A percentile compares a stretch with the other conserved stretches of the same genome.
These are phyloP conservation scores for Heliocidaris tuberculata DNA, from an alignment of 35 echinoderm and acorn worm genomes.

Conservation along the genomic window DNA sequence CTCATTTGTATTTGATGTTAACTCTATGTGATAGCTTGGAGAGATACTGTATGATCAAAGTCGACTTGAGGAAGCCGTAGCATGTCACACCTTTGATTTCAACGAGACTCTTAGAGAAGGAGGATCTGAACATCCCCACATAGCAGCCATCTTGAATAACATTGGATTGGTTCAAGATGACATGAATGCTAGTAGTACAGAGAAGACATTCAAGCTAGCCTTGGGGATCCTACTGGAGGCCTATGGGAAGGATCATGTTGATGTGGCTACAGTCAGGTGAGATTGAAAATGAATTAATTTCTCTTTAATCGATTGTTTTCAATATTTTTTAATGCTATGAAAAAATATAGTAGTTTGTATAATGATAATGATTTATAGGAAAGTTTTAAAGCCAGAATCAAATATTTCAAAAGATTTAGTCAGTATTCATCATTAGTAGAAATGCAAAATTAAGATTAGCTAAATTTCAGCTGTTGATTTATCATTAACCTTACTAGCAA, in stretches of 20 bases:
- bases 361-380: not conserved
- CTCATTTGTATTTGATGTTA: not conserved
- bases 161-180: constrained; percentile 85
- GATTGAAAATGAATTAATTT: not conserved
- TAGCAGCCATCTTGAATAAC: constrained; percentile 87
- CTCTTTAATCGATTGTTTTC: not conserved
- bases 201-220: constrained; percentile 62
- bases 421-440: too few relatives aligned
- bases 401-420: too few relatives aligned
- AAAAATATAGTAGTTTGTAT: not conserved
- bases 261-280: constrained; percentile 88
- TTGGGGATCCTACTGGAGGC: constrained; percentile 79
- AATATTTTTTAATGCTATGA: too few relatives aligned
- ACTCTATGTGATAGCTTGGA: constrained; percentile 60
- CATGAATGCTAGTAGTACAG: constrained; percentile 71
- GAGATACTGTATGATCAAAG: constrained; percentile 84
- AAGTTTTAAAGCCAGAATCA: not conserved
- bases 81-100: constrained; percentile 71
- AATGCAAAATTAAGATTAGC: too few relatives aligned
- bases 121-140: constrained; percentile 75
- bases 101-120: constrained; percentile 74
- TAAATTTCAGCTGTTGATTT: too few relatives aligned
- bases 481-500: too few relatives aligned
- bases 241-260: constrained; percentile 84
- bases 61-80: constrained; percentile 65